Percentiles rank a stretch among this genome's conserved stretches.
These are phyloP conservation scores for Babylonia areolata DNA, from an alignment of 1,140 invertebrate genomes.

Conservation along the genomic window DNA sequence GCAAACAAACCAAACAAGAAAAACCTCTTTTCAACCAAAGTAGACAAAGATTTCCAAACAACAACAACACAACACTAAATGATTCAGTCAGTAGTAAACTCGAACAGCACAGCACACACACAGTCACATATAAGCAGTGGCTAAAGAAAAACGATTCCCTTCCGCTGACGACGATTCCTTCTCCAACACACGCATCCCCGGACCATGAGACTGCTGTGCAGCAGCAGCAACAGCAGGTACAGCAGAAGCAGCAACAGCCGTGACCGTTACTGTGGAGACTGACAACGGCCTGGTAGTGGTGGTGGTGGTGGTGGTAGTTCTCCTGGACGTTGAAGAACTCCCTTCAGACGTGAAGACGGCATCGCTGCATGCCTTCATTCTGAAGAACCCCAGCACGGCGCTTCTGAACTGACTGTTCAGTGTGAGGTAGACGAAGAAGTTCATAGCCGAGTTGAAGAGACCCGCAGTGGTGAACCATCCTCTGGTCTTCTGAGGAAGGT, in stretches of 20 bases:
- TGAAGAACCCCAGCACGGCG: not conserved
- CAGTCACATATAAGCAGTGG: not conserved
- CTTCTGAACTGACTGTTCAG: conserved; percentile 18
- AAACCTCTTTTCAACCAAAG: too few species aligned
- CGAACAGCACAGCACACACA: too few species aligned
- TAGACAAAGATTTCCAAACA: too few species aligned
- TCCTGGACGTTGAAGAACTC: not conserved
- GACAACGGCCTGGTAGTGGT: not conserved
- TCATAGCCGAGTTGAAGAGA: conserved; percentile 33
- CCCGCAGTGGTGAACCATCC: not conserved
- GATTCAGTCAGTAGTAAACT: too few species aligned
- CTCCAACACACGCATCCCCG: too few species aligned
- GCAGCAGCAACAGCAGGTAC: not conserved
- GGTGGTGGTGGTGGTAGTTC: not conserved
- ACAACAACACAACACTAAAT: too few species aligned
- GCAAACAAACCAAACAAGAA: too few species aligned
- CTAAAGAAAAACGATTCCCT: too few species aligned
- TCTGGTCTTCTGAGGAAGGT: not conserved
- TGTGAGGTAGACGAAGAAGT: conserved; percentile 26
- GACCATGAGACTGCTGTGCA: not conserved
- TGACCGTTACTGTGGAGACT: not conserved
- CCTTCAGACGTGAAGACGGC: not conserved
- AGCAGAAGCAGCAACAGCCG: not conserved
- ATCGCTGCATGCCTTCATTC: not conserved
- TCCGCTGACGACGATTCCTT: too few species aligned